Base-by-base conservation (phyloP, 2,797 vertebrate species). In the Lerista edwardsae region DNA sequence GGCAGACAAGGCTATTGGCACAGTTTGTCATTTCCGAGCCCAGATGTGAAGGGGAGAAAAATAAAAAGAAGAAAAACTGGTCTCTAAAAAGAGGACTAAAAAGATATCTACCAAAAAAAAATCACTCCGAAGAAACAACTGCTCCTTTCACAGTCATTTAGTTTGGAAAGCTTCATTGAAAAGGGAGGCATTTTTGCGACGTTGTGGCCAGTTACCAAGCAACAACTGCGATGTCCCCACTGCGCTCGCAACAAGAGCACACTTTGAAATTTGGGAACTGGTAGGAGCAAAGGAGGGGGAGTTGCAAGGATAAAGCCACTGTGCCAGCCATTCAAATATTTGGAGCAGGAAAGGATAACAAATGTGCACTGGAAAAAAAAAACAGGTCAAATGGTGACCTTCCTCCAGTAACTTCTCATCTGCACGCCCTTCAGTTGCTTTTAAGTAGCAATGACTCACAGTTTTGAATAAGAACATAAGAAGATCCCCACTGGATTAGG, bases 151-250 rank as follows among this genome's bases (percentile, higher is more conserved):
- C n/a, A 61, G 39, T 19, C 72, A 61, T 69, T 80, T 10, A 59
- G 51, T 9, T 61, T 74, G 72, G 27, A 74, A 85, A 69, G 83
- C 55, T 80, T 80, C 83, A 36, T 67, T 69, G 72, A 85, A 69
- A 41, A 75, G 72, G 2, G 47, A 80, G 78, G 29, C 71, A 51
- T 64, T 84, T 75, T 75, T 80, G 62, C 79, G 80, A 80, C 65
- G 78, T 80, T 51, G 36, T 2, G 25, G 61, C 71, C 71, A 67
- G 84, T 85, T 80, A 75, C 84, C 64, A 75, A 51, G 84, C 84
- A 85, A 85, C 84, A 34, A 44, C 64, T 14, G 55, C 67, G 44
- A 31, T 44, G 7, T 47, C 78, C 23, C 44, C 67, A 19, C 77
- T 39, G n/a, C 69, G 51, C 36, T 80, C 29, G 19, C 62, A 71